phyloP scores from a whole-genome alignment of 2,888 invertebrate genomes.

The Ophion slaviceki region DNA sequence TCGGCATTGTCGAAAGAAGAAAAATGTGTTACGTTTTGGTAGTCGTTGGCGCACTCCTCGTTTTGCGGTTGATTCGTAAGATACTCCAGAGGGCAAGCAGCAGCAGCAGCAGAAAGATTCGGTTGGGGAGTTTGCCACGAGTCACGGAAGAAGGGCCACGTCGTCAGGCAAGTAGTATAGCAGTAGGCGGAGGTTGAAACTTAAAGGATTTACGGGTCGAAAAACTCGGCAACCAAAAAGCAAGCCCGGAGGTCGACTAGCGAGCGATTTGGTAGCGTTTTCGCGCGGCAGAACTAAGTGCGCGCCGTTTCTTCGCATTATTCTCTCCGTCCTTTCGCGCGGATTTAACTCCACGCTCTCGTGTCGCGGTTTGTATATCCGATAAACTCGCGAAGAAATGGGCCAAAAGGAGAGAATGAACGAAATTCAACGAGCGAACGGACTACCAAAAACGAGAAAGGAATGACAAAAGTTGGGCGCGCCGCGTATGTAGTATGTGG shows the following conservation, averaged over 20 bases:
- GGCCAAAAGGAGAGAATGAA: not conserved
- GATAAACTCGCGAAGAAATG: not conserved
- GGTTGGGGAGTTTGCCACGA: constrained; percentile 16
- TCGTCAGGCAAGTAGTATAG: constrained; percentile 69
- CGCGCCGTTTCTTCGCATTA: constrained; percentile 25
- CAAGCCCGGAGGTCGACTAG: not conserved
- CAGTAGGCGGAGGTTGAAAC: constrained; percentile 74
- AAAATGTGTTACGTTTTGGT: not conserved
- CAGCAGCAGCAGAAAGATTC: not conserved
- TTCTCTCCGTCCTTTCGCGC: not conserved
- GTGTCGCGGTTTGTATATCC: not conserved
- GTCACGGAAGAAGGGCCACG: not conserved
- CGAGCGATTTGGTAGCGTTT: not conserved
- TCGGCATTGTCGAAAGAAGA: not conserved
- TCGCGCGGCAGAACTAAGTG: constrained; percentile 58
- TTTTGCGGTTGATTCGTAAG: constrained; percentile 35
- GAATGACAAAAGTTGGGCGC: not conserved
- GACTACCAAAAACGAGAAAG: not conserved
- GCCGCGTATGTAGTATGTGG: not conserved
- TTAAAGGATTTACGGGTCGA: constrained; percentile 82
- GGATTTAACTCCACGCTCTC: not conserved
- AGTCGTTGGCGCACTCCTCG: constrained; percentile 24
- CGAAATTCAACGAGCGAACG: not conserved
- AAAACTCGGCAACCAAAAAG: constrained; percentile 74
- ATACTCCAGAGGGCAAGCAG: constrained; percentile 22